Evolutionary conservation across 2,797 vertebrate genomes (phyloP).

Genomic region (Vespertilio murinus): DNA sequence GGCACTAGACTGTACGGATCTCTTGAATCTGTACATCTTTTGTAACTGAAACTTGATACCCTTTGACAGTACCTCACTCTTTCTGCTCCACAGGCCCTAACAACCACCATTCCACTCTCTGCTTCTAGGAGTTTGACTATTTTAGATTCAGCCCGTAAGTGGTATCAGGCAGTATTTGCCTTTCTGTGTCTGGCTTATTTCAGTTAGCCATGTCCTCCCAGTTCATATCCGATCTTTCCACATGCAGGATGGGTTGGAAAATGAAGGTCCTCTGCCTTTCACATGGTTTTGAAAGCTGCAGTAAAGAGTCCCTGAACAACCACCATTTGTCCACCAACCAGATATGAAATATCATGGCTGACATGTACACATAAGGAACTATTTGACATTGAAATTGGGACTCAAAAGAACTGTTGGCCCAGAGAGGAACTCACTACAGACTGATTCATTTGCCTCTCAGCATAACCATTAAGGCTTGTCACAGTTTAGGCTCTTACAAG

Average conservation of each 20-base stretch:
- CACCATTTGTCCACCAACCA: too few relatives aligned
- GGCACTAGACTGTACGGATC: neutral
- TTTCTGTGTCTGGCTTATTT: neutral
- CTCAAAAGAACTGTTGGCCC: too few relatives aligned
- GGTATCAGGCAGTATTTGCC: neutral
- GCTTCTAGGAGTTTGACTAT: neutral
- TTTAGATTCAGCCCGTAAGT: neutral
- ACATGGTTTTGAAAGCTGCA: neutral
- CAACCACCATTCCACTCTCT: neutral
- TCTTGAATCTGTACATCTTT: neutral
- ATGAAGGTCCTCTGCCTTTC: conserved; percentile 27
- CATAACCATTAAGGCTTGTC: too few relatives aligned
- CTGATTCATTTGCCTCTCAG: too few relatives aligned
- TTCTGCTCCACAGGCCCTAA: too few relatives aligned
- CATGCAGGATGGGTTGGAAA: neutral
- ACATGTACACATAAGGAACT: too few relatives aligned
- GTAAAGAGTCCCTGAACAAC: too few relatives aligned
- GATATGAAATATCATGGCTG: too few relatives aligned
- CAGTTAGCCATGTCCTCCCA: neutral
- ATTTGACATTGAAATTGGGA: too few relatives aligned
- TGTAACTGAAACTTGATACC: neutral
- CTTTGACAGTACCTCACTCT: neutral
- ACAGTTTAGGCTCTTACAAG: too few relatives aligned
- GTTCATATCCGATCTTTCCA: neutral
- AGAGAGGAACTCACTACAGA: too few relatives aligned